Conservation (phyloP, 2,113 vertebrate species). For the Callipepla californica region DNA sequence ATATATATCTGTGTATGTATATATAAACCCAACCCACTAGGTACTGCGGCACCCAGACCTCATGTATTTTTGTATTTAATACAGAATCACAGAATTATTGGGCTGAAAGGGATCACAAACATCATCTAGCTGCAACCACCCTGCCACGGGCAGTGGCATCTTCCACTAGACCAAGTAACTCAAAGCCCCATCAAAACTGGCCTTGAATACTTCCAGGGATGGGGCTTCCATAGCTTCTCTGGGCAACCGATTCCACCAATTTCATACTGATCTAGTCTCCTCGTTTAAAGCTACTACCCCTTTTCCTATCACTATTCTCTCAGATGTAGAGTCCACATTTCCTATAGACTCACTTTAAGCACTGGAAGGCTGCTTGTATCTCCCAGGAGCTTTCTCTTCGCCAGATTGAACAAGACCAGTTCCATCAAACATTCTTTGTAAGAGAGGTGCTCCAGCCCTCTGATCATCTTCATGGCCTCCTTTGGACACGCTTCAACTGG, state of each 20-base stretch:
- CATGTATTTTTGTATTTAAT: not conserved
- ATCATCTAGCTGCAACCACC: not conserved
- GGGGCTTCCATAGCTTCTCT: not conserved
- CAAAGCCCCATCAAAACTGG: not conserved
- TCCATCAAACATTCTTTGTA: not conserved
- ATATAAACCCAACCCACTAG: not conserved
- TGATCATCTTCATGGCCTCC: not conserved
- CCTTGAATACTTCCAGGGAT: not conserved
- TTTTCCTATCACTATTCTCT: not conserved
- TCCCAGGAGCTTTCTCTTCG: not conserved
- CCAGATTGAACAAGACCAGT: not conserved
- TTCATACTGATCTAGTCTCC: not conserved
- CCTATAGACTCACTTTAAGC: not conserved
- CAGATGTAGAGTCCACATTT: not conserved
- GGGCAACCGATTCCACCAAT: not conserved
- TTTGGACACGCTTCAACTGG: not conserved
- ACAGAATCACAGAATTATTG: not conserved
- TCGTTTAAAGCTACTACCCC: not conserved
- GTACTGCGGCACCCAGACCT: fast-evolving
- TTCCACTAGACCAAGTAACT: not conserved
- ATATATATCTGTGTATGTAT: too few species aligned
- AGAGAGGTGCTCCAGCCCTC: not conserved
- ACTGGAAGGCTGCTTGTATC: not conserved
- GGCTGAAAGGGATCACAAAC: not conserved
- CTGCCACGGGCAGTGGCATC: not conserved